phyloP scores from a whole-genome alignment of 1,140 invertebrate species.

The Saccostrea cuccullata region DNA sequence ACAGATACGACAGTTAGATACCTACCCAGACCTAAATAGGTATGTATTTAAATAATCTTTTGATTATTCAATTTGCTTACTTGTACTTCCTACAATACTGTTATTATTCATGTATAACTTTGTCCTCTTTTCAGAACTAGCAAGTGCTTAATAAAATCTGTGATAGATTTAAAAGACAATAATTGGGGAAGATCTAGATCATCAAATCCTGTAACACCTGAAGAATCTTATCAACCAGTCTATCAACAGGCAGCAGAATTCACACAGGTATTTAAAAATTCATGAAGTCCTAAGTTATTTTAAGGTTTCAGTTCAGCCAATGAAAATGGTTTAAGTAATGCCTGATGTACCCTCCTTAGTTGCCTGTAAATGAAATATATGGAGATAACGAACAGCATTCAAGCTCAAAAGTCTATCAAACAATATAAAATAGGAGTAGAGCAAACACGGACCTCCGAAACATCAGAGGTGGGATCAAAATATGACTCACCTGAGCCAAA shows the following conservation, averaged over 20 bases:
- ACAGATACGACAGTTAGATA: constrained; percentile 49
- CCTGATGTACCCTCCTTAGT: too few relatives aligned
- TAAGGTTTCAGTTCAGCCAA: too few relatives aligned
- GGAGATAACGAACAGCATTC: too few relatives aligned
- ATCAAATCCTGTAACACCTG: constrained; percentile 33
- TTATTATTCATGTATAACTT: background rate
- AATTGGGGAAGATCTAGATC: constrained; percentile 64
- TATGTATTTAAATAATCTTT: constrained; percentile 2
- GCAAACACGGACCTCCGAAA: too few relatives aligned
- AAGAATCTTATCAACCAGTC: constrained; percentile 21
- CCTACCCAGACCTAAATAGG: constrained; percentile 56
- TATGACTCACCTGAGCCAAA: too few relatives aligned
- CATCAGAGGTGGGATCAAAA: too few relatives aligned
- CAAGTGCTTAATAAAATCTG: constrained; percentile 67
- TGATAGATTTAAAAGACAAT: constrained; percentile 64
- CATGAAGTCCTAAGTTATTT: background rate
- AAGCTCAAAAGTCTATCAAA: too few relatives aligned
- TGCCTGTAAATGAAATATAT: too few relatives aligned
- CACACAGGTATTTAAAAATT: constrained; percentile 19
- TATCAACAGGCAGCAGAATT: constrained; percentile 38
- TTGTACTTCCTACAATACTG: background rate
- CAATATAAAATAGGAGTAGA: too few relatives aligned
- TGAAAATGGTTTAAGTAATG: too few relatives aligned
- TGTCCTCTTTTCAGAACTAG: constrained; percentile 62
- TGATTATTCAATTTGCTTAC: background rate